Evolutionary conservation across 1,140 invertebrate genomes (phyloP), one percentile per base, ranked within the genome.

Genomic region (Diachasma alloeum): DNA sequence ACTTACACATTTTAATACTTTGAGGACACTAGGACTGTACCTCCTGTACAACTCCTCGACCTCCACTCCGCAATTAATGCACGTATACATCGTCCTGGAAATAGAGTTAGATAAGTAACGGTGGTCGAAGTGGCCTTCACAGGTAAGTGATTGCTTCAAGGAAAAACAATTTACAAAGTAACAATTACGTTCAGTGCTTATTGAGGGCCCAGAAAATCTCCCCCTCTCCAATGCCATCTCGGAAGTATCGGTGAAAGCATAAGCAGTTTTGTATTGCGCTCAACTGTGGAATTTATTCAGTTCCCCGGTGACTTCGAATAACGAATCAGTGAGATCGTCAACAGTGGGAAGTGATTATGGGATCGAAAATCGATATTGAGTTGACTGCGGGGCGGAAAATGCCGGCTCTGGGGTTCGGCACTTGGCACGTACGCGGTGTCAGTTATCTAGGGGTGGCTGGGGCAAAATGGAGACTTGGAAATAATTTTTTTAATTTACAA

Each of bases 1-100:
- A 91, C 92, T 90, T 92, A 95, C 94, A 89, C 94, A 95, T 89
- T 93, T 92, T 6, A 92, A 91, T 53, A 94, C 88, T 90, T 95
- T 94, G 22, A 94, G 88, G 53, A 94, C 92, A 19, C 92, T 92
- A 13, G 92, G 91, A 77, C 93, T 93, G 69, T 94, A 95, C 72
- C 91, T 91, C 78, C 91, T 92, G 78, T 91, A 94, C 3, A 95
- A 86, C 80, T 92, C 92, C 53, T 90, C 87, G 0, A 92, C 90
- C 67, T 89, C 82, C 75, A 90, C 84, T 0, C 93, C 93, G 84
- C 94, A 95, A 82, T 94, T 93, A 13, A 94, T 92, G 81, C 94
- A 95, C 37, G 89, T 90, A 78, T 90, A 91, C 88, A 90, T 90
- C n/a, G 4, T 26, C 24, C 59, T 63, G 24, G 13, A 63, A 63